Conservation (phyloP, 2,113 vertebrate species). For the Catharus fuscescens region DNA sequence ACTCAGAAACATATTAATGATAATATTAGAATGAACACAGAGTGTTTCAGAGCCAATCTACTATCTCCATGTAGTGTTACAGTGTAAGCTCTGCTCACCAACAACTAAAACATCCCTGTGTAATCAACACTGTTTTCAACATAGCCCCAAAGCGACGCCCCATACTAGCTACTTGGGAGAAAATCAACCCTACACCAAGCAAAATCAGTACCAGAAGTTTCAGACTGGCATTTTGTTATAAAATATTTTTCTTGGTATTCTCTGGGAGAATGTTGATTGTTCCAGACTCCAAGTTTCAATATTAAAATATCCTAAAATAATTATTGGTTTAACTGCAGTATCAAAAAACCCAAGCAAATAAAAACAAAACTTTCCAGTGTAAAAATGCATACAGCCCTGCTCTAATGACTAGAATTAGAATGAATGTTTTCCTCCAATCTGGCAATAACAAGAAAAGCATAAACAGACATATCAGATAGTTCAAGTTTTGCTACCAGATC, state of each 20-base stretch:
- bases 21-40: background rate
- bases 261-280: background rate
- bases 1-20: background rate
- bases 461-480: background rate
- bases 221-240: background rate
- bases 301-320: background rate
- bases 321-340: background rate
- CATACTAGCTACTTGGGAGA: background rate
- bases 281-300: background rate
- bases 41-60: background rate
- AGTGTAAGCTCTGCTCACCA: background rate
- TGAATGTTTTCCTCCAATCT: background rate
- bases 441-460: background rate
- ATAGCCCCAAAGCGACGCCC: background rate
- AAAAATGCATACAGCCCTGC: background rate
- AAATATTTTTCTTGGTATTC: background rate
- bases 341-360: background rate
- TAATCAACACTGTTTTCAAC: background rate
- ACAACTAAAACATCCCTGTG: background rate
- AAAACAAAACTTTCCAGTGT: background rate
- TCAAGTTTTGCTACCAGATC: background rate
- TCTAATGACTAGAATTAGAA: background rate
- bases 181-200: background rate
- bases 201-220: background rate
- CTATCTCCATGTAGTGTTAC: background rate